Conservation (phyloP, 1,140 invertebrate species). For the Drosophila yakuba region DNA sequence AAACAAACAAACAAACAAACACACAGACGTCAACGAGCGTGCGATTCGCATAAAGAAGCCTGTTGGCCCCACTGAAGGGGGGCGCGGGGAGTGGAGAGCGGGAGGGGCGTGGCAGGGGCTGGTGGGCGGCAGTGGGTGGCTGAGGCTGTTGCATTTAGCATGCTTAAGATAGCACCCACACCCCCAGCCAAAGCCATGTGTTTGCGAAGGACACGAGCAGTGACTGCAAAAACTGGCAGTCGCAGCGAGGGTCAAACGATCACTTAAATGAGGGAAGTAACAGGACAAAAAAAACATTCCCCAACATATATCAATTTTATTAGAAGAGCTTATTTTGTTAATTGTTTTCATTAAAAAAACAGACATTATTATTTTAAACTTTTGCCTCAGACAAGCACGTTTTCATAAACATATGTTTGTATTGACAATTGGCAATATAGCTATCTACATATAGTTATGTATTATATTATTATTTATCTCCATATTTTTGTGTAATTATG, state of each 20-base stretch:
- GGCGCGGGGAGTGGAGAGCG: background rate
- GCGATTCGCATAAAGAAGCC: conserved; percentile 41
- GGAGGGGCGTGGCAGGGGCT: background rate
- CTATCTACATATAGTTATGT: too few relatives aligned
- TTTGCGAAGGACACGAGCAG: conserved; percentile 63
- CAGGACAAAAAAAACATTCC: background rate
- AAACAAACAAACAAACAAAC: conserved; percentile 56
- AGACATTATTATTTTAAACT: too few relatives aligned
- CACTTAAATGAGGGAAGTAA: background rate
- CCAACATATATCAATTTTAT: too few relatives aligned
- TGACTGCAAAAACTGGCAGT: conserved; percentile 67
- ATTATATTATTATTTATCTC: background rate
- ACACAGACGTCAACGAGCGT: conserved; percentile 53
- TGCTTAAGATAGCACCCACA: conserved; percentile 55
- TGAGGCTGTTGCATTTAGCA: conserved; percentile 58
- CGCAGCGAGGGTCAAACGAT: conserved; percentile 11
- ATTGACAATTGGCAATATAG: background rate
- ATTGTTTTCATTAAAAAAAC: background rate
- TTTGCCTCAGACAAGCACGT: too few relatives aligned
- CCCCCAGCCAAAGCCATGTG: conserved; percentile 35
- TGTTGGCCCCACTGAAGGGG: conserved; percentile 9
- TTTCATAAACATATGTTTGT: too few relatives aligned
- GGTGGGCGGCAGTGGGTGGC: too few relatives aligned
- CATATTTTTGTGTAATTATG: too few relatives aligned
- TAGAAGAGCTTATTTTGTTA: too few relatives aligned